A percentile compares a stretch with the other conserved stretches of the same genome.
These are phyloP conservation scores for Himalopsyche phryganea DNA, from an alignment of 1,140 invertebrate species.

Conservation along the genomic window DNA sequence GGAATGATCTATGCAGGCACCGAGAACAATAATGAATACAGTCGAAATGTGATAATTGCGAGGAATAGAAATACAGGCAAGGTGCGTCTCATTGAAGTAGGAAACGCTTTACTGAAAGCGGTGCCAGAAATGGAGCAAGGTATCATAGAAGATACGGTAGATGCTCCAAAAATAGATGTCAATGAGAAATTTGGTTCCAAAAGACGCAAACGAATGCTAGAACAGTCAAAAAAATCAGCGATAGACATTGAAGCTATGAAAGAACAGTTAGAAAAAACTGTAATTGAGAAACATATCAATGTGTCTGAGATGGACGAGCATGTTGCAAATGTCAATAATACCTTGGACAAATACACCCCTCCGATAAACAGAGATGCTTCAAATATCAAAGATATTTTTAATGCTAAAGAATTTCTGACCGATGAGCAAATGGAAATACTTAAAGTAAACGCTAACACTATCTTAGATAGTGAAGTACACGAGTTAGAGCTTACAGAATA, in stretches of 20 bases:
- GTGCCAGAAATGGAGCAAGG: slow-evolving; percentile 7
- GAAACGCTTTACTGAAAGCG: slow-evolving; percentile 15
- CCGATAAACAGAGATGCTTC: slow-evolving; percentile 43
- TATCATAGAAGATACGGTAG: background rate
- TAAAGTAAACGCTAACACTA: slow-evolving; percentile 1
- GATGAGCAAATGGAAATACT: slow-evolving; percentile 27
- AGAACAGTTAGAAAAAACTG: slow-evolving; percentile 43
- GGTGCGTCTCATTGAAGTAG: slow-evolving; percentile 29
- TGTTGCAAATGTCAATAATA: background rate
- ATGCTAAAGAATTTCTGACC: slow-evolving; percentile 44
- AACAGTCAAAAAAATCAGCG: slow-evolving; percentile 45
- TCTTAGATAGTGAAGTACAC: slow-evolving; percentile 8
- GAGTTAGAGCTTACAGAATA: slow-evolving; percentile 18
- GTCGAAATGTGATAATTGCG: slow-evolving; percentile 18
- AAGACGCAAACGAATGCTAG: slow-evolving; percentile 42
- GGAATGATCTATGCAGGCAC: slow-evolving; percentile 16
- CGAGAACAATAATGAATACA: slow-evolving; percentile 7
- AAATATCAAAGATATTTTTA: slow-evolving; percentile 41
- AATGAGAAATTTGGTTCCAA: slow-evolving; percentile 51
- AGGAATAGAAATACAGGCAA: slow-evolving; percentile 24
- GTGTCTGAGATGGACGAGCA: slow-evolving; percentile 10
- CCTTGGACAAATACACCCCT: slow-evolving; percentile 31
- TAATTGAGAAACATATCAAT: slow-evolving; percentile 25
- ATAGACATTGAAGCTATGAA: slow-evolving; percentile 42
- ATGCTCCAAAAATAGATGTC: slow-evolving; percentile 24